These are phyloP conservation scores for Litocranius walleri DNA, from an alignment of 2,113 vertebrate genomes.

Conservation along the genomic window DNA sequence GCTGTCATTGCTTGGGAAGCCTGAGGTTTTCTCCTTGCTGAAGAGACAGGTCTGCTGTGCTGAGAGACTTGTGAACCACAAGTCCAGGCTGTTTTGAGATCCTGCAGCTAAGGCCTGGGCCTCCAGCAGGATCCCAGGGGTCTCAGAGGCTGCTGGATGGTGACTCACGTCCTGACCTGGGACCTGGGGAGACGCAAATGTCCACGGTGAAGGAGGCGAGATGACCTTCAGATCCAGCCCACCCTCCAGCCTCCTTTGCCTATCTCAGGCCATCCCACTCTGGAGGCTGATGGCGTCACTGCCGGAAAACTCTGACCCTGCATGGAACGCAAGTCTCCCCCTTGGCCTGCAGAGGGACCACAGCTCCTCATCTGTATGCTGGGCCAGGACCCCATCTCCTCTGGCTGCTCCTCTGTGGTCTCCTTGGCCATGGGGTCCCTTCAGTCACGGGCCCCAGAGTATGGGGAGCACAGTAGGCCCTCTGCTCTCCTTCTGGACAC, in stretches of 20 bases:
- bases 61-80: not conserved
- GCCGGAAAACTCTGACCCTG: not conserved
- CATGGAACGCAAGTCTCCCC: not conserved
- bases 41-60: accelerated
- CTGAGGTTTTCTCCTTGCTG: not conserved
- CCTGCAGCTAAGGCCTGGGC: not conserved
- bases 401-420: not conserved
- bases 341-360: accelerated
- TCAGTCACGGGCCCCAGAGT: not conserved
- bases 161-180: not conserved
- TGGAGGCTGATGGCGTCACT: not conserved
- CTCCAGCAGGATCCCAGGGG: not conserved
- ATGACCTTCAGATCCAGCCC: not conserved
- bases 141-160: not conserved
- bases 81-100: not conserved
- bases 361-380: not conserved
- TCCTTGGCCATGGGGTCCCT: not conserved
- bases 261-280: not conserved
- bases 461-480: not conserved
- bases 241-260: not conserved
- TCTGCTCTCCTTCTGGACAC: not conserved
- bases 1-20: not conserved
- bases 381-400: not conserved
- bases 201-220: accelerated
- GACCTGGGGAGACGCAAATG: not conserved